phyloP scores from a whole-genome alignment of 30 jellyfish, hydroid and myxozoan species.

The Hydra vulgaris region DNA sequence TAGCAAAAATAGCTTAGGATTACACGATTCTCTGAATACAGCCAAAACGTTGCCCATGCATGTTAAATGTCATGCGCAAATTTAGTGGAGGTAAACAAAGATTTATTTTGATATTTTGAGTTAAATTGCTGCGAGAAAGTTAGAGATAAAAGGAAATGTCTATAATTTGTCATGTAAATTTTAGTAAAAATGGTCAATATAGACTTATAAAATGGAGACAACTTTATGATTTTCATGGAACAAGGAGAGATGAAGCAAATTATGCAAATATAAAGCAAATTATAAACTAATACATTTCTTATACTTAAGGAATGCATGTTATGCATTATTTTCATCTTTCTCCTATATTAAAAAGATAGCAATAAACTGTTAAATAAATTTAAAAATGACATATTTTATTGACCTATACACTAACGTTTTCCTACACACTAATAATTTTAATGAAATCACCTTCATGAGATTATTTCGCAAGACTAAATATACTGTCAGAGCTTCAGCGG shows the following conservation, averaged over 20 bases:
- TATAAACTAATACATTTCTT: background rate
- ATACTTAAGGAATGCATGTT: no score
- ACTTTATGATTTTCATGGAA: background rate
- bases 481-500: background rate
- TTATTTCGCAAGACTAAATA: background rate
- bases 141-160: background rate
- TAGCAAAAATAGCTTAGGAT: no score
- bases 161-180: background rate
- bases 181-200: background rate
- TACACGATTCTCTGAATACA: no score
- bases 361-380: background rate
- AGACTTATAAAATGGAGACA: background rate
- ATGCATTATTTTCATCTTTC: no score
- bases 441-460: background rate
- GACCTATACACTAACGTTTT: background rate
- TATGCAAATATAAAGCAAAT: background rate
- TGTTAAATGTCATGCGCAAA: background rate
- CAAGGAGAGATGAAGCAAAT: background rate
- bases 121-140: background rate
- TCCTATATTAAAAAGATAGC: no score
- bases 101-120: background rate
- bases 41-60: background rate
- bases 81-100: background rate
- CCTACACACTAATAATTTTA: no score
- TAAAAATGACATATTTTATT: no score